Evolutionary conservation across 2,797 vertebrate species (phyloP).

Genomic region (Mionectes olivaceus): DNA sequence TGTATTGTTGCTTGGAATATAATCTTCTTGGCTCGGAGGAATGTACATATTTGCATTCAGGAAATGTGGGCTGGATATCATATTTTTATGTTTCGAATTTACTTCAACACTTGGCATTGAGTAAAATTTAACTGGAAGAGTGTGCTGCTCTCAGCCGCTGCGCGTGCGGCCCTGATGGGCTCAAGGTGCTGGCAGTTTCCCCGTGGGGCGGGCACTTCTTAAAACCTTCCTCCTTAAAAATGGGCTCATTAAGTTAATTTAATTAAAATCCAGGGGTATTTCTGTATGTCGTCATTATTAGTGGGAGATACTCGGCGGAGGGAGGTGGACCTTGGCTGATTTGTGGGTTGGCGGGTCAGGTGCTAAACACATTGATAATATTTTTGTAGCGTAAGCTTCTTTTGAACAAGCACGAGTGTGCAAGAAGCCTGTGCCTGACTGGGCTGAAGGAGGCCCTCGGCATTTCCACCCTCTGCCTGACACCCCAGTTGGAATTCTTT

Average conservation of each 20-base stretch:
- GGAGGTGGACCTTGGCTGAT: background rate
- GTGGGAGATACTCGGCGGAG: accelerated
- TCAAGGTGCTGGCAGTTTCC: background rate
- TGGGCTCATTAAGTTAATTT: background rate
- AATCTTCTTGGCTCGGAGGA: slow-evolving; percentile 62
- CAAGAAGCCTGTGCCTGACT: accelerated
- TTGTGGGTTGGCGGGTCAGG: background rate
- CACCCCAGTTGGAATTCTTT: background rate
- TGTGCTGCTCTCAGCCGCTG: background rate
- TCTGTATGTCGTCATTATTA: accelerated
- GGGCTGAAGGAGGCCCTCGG: background rate
- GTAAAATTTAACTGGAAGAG: slow-evolving; percentile 39
- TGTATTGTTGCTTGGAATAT: slow-evolving; percentile 61
- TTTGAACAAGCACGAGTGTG: background rate
- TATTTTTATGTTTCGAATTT: slow-evolving; percentile 59
- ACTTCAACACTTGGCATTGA: slow-evolving; percentile 26
- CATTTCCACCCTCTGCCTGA: background rate
- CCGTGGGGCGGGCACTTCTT: accelerated
- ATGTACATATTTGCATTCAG: slow-evolving; percentile 71
- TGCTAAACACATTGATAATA: background rate
- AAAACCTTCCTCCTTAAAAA: background rate
- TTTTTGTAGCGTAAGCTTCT: background rate
- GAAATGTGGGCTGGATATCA: slow-evolving; percentile 57
- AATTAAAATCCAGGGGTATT: background rate
- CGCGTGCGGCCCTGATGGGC: background rate